A percentile compares a stretch with the other conserved stretches of the same genome.
phyloP scores from a whole-genome alignment of 2,888 invertebrate genomes.

The Ptilodon capucinus region DNA sequence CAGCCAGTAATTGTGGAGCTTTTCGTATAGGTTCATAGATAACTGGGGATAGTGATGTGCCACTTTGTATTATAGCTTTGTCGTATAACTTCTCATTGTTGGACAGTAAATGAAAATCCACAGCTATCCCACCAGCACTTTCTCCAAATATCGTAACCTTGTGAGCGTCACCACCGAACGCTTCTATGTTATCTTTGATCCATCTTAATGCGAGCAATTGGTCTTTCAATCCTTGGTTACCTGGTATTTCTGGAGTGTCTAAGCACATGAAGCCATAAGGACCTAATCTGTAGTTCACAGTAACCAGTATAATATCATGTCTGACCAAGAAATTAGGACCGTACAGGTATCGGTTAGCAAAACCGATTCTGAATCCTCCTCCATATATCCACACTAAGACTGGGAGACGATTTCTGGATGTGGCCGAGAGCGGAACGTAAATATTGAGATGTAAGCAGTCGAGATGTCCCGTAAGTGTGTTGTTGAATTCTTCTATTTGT shows the following conservation, averaged over 20 bases:
- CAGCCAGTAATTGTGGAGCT: conserved; percentile 43
- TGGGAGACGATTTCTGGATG: conserved; percentile 39
- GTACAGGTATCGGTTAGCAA: conserved; percentile 27
- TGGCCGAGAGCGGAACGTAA: conserved; percentile 45
- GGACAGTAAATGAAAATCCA: conserved; percentile 53
- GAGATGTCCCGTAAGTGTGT: conserved; percentile 32
- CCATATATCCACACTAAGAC: conserved; percentile 57
- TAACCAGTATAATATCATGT: conserved; percentile 53
- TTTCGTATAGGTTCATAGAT: conserved; percentile 35
- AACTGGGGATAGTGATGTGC: conserved; percentile 36
- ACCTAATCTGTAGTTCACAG: conserved; percentile 53
- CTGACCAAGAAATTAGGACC: conserved; percentile 50
- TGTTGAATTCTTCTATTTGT: conserved; percentile 39
- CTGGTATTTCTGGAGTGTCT: conserved; percentile 46
- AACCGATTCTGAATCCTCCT: conserved; percentile 44
- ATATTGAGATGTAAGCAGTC: conserved; percentile 54
- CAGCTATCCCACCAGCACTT: conserved; percentile 51
- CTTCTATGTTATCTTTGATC: conserved; percentile 52
- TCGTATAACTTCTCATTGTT: conserved; percentile 42
- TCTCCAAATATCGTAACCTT: conserved; percentile 52
- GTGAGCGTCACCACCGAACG: conserved; percentile 54
- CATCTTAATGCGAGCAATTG: conserved; percentile 53
- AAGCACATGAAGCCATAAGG: conserved; percentile 63
- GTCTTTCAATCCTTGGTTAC: conserved; percentile 62
- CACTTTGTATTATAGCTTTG: conserved; percentile 52